Conservation (phyloP, 2,888 invertebrate species). For the Cryptocephalus moraei region DNA sequence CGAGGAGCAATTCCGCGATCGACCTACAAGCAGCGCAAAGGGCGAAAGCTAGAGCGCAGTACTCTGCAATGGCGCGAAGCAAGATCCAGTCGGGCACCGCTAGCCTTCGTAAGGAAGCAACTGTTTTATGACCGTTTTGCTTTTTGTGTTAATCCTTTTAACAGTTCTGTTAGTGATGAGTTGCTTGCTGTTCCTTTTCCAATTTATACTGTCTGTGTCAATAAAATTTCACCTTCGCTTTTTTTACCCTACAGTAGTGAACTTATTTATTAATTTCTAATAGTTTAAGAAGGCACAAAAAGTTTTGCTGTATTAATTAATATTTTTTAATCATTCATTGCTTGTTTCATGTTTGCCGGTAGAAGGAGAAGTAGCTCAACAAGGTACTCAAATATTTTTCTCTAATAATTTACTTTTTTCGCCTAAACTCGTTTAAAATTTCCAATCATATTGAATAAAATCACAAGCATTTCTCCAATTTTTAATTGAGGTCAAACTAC, state of each 20-base stretch:
- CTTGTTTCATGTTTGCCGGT: constrained; percentile 32
- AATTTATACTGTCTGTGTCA: no score
- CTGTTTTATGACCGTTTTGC: constrained; percentile 9
- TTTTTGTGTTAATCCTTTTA: constrained; percentile 7
- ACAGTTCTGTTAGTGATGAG: no score
- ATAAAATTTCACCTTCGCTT: no score
- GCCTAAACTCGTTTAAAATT: background rate
- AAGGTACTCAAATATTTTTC: constrained; percentile 42
- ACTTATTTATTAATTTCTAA: no score
- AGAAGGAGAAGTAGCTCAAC: constrained; percentile 56
- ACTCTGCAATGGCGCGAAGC: constrained; percentile 68
- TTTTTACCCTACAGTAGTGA: no score
- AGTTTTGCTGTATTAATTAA: constrained; percentile 1
- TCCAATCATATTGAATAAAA: background rate
- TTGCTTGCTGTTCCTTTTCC: no score
- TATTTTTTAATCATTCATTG: constrained; percentile 10
- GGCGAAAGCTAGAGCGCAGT: constrained; percentile 73
- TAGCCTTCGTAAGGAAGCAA: constrained; percentile 58
- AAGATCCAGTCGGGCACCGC: constrained; percentile 57
- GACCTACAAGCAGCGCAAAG: constrained; percentile 87
- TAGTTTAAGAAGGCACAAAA: no score
- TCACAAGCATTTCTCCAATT: background rate
- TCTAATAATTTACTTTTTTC: background rate
- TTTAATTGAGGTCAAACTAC: background rate
- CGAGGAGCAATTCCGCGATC: constrained; percentile 86